Evolutionary conservation across 1,140 invertebrate species (phyloP), one percentile per base, ranked within the genome.

Genomic region (Ectropis grisescens): DNA sequence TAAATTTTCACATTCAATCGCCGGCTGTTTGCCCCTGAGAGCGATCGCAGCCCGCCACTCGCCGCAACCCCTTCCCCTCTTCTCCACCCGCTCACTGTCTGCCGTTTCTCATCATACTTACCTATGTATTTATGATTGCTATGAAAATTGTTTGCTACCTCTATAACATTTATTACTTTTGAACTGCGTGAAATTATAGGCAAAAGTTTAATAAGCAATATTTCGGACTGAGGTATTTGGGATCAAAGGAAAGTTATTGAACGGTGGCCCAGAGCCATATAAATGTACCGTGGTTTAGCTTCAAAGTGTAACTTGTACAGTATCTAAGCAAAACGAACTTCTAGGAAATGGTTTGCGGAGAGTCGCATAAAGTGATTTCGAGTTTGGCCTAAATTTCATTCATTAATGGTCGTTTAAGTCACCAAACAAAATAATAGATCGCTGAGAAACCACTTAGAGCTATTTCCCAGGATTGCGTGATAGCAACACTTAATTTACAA

Each of bases 401-500:
- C n/a, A n/a, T n/a, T n/a, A n/a, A n/a, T n/a, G n/a, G n/a, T n/a
- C n/a, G n/a, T n/a, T n/a, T n/a, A n/a, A n/a, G n/a, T n/a, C n/a
- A n/a, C n/a, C n/a, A n/a, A n/a, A n/a, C n/a, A 59, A 70, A 60
- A 66, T 56, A 61, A 51, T 57, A 57, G 47, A 71, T 59, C n/a
- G n/a, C 53, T 57, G 58, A 55, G 42, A 64, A 65, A 80, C 65
- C 69, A 72, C 64, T 75, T 70, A 70, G 49, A 69, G 64, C 60
- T 69, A 71, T 75, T 74, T 70, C 66, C 57, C 54, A 37, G 39
- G 62, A 74, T 80, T 71, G 69, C 75, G 75, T 80, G 75, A 75
- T 69, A 65, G 60, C 75, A 76, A 74, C 75, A 76, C 71, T 80
- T 76, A 80, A 80, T 75, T 74, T 72, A 76, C 75, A 80, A 72